Percentiles rank a stretch among this genome's conserved stretches.
Evolutionary conservation across 2,797 vertebrate genomes (phyloP).

Genomic region (Tadarida brasiliensis): DNA sequence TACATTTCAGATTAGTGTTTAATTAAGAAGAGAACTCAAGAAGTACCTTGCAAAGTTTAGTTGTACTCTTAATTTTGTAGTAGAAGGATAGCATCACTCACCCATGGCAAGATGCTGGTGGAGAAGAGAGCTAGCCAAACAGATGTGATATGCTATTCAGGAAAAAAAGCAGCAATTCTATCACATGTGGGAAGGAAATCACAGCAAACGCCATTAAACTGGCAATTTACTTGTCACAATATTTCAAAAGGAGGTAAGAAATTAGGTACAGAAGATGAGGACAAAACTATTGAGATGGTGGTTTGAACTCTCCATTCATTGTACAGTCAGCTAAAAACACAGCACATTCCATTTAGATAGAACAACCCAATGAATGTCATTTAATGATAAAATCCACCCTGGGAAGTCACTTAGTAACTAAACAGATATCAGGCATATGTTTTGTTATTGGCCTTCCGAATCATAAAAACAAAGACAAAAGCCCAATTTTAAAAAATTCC

Average conservation of each 20-base stretch:
- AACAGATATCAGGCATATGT: neutral
- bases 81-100: neutral
- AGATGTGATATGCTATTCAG: neutral
- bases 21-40: neutral
- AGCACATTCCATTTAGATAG: neutral
- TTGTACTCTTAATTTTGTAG: neutral
- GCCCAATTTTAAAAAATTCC: neutral
- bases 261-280: neutral
- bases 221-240: conserved; percentile 34
- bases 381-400: neutral
- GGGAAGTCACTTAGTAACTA: neutral
- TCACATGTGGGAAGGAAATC: conserved; percentile 5
- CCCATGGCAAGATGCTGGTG: neutral
- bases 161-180: neutral
- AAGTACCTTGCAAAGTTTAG: neutral
- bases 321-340: neutral
- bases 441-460: neutral
- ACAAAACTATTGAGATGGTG: neutral
- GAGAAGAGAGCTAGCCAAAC: neutral
- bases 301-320: conserved; percentile 22
- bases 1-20: neutral
- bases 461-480: conserved; percentile 24
- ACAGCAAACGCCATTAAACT: neutral
- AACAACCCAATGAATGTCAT: neutral
- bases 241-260: conserved; percentile 38